A percentile compares a stretch with the other conserved stretches of the same genome.
phyloP scores from a whole-genome alignment of 2,113 vertebrate species.

The Dissostichus mawsoni region DNA sequence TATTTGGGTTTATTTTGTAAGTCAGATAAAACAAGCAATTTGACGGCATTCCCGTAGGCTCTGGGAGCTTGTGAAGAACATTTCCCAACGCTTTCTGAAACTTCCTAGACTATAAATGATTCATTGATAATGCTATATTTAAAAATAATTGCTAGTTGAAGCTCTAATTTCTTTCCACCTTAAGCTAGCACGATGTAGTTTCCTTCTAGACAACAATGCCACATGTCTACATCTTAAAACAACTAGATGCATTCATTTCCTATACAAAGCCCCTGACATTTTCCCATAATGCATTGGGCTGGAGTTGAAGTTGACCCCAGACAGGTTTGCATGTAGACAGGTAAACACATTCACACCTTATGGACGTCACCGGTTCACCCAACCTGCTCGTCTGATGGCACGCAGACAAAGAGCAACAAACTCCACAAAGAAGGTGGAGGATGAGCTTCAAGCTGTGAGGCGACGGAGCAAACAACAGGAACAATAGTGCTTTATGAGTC shows the following conservation, averaged over 20 bases:
- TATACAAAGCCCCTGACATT: too few species aligned
- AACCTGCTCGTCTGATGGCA: constrained; percentile 28
- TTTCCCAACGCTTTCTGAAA: not conserved
- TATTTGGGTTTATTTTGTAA: not conserved
- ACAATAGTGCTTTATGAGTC: constrained; percentile 10
- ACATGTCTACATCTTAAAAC: not conserved
- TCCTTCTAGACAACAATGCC: not conserved
- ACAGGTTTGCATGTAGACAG: constrained; percentile 9
- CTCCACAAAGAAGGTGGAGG: not conserved
- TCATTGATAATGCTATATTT: not conserved
- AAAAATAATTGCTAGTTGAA: not conserved
- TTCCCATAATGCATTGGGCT: not conserved
- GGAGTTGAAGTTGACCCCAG: not conserved
- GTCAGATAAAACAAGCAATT: not conserved
- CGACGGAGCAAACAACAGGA: not conserved
- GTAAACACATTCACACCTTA: not conserved
- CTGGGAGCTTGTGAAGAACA: not conserved
- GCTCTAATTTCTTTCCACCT: not conserved
- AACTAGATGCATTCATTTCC: not conserved
- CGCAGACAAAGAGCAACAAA: not conserved
- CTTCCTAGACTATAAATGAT: not conserved
- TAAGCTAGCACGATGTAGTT: not conserved
- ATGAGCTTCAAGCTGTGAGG: not conserved
- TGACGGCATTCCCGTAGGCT: not conserved
- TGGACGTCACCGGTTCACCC: not conserved